Evolutionary conservation across 2,113 vertebrate genomes (phyloP).

Genomic region (Hirundichthys speculiger): DNA sequence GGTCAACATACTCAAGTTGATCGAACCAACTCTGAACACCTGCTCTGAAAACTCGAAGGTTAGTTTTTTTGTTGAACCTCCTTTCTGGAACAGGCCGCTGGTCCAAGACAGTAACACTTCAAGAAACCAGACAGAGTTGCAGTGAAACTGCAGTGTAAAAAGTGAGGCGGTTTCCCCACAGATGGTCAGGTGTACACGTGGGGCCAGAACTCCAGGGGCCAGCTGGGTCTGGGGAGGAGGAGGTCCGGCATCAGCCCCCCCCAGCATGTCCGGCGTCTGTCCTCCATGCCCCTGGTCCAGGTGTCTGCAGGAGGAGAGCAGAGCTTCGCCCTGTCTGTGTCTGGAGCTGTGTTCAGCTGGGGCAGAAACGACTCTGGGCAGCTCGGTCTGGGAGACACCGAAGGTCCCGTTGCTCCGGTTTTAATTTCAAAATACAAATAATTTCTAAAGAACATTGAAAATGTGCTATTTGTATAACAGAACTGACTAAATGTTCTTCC

Average conservation of each 20-base stretch:
- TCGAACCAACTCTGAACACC: too few relatives aligned
- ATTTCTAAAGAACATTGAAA: too few relatives aligned
- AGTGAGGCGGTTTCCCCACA: conserved; percentile 34
- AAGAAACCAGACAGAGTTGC: too few relatives aligned
- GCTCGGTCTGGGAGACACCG: conserved; percentile 81
- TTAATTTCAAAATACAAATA: too few relatives aligned
- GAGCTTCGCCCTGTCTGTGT: conserved; percentile 84
- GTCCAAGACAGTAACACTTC: too few relatives aligned
- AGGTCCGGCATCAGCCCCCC: conserved; percentile 28
- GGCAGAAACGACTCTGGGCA: conserved; percentile 89
- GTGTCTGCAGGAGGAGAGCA: conserved; percentile 88
- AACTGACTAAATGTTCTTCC: neutral
- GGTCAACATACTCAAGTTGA: too few relatives aligned
- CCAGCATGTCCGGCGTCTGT: conserved; percentile 76
- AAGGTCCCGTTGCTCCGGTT: too few relatives aligned
- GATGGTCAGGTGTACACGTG: conserved; percentile 80
- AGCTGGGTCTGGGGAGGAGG: conserved; percentile 83
- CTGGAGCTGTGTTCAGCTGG: conserved; percentile 88
- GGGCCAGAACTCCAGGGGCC: conserved; percentile 84
- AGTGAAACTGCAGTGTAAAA: too few relatives aligned
- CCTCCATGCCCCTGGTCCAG: conserved; percentile 83
- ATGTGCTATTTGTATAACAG: too few relatives aligned
- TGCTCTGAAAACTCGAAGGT: too few relatives aligned
- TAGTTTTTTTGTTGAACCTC: too few relatives aligned
- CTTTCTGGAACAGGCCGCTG: too few relatives aligned